These are phyloP conservation scores for Glomeris maerens DNA, from an alignment of 1,140 invertebrate species.

Conservation along the genomic window DNA sequence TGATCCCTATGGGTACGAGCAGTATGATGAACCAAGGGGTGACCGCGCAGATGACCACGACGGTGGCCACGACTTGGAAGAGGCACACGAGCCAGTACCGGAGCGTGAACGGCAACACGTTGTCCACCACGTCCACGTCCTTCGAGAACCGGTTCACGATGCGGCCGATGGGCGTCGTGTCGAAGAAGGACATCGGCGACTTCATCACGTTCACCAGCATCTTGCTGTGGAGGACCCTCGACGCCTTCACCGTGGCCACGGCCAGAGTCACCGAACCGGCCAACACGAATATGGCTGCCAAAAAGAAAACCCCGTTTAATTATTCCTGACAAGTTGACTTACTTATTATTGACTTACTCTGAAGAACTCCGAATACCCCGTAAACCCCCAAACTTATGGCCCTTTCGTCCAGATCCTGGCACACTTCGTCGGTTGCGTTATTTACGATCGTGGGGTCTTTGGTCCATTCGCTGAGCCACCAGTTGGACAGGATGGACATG, in stretches of 20 bases:
- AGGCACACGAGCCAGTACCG: background rate
- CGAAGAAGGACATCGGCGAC: slow-evolving; percentile 44
- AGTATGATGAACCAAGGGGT: slow-evolving; percentile 34
- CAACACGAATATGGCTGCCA: slow-evolving; percentile 5
- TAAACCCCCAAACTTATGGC: background rate
- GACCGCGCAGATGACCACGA: slow-evolving; percentile 32
- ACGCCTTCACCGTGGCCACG: slow-evolving; percentile 43
- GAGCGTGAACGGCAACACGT: background rate
- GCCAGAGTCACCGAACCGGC: background rate
- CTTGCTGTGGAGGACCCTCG: slow-evolving; percentile 45
- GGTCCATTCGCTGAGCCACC: slow-evolving; percentile 11
- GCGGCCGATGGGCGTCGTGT: slow-evolving; percentile 44
- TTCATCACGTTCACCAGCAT: slow-evolving; percentile 33
- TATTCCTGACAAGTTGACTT: background rate
- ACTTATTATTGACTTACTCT: slow-evolving; percentile 43
- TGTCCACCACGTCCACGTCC: slow-evolving; percentile 35
- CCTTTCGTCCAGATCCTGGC: background rate
- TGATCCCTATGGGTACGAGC: slow-evolving; percentile 33
- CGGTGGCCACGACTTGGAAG: slow-evolving; percentile 26
- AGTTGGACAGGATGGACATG: slow-evolving; percentile 6
- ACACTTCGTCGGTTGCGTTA: background rate
- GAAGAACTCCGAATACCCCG: slow-evolving; percentile 28
- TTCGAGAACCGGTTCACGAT: slow-evolving; percentile 45
- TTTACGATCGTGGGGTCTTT: slow-evolving; percentile 2
- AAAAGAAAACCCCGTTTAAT: slow-evolving; percentile 5